Base-by-base conservation (phyloP, 2,888 invertebrate genomes). In the Mesorhabditis sp. region DNA sequence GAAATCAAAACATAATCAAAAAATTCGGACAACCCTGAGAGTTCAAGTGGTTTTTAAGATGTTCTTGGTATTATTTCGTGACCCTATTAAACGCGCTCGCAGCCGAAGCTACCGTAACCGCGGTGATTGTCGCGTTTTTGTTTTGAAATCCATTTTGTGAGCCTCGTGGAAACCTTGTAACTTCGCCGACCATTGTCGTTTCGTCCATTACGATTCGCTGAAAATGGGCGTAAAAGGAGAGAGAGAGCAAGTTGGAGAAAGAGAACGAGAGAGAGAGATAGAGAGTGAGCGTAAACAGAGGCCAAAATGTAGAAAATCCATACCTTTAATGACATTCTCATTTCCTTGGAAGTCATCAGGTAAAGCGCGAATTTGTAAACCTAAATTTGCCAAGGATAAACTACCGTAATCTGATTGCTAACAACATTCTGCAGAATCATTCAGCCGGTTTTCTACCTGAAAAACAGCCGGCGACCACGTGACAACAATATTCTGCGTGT, bases 401-500 rank as follows among this genome's bases (percentile, higher is more conserved):
- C 28, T 28, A 28, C 28, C 28, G 28, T 28, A 28, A 28, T 28
- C 28, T 28, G 1, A 28, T 1, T 28, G 28, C 28, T 28, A 28
- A n/a, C 58, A 13, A 50, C 10, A 50, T 13, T 50, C n/a, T 50
- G n/a, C 10, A 10, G 58, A 50, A n/a, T 50, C n/a, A 13, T 50
- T 10, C 58, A 10, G n/a, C 7, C 0, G n/a, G 7, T 50, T 50
- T n/a, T 50, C n/a, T 13, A 50, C 58, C 58, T 50, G 58, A 50
- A 50, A 50, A 50, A 50, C 58, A 2, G 58, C 58, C 58, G 58
- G 58, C 58, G 58, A 50, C 58, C 58, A 50, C 7, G 58, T 50
- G 58, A 50, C 58, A 10, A 50, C 58, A 50, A 50, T 50, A 50
- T 50, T 50, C n/a, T 50, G 58, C 58, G 58, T 50, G 58, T n/a